A percentile compares a stretch with the other conserved stretches of the same genome.
Evolutionary conservation across 1,140 invertebrate genomes (phyloP).

Genomic region (Dolichoris vasculosae): DNA sequence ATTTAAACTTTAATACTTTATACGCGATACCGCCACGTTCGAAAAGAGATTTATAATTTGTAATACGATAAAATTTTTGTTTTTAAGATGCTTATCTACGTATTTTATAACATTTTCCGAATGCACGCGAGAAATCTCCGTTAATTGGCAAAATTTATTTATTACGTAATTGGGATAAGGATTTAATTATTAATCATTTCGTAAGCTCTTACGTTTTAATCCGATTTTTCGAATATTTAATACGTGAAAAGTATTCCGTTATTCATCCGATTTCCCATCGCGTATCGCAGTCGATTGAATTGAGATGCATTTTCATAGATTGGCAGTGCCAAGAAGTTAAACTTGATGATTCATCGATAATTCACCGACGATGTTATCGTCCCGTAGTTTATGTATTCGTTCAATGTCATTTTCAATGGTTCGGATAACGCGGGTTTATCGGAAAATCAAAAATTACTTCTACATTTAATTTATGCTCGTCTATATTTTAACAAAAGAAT

Average conservation of each 20-base stretch:
- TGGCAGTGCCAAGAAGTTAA: neutral
- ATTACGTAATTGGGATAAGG: neutral
- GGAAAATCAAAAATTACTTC: neutral
- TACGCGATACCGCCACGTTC: no score
- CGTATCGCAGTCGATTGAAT: neutral
- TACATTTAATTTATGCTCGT: neutral
- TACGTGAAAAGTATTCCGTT: neutral
- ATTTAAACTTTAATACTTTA: no score
- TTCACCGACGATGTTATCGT: neutral
- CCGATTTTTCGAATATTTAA: neutral
- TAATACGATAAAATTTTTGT: no score
- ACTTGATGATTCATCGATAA: conserved; percentile 24
- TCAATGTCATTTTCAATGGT: neutral
- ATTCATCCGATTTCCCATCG: neutral
- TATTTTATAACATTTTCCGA: no score
- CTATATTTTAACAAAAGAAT: neutral
- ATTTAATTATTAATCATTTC: neutral
- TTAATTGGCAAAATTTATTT: no score
- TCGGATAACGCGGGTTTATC: neutral
- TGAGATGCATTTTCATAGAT: neutral
- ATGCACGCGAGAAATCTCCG: no score
- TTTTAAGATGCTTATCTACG: no score
- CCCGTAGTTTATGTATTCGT: neutral
- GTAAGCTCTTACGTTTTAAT: neutral
- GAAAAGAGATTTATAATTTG: no score